phyloP scores from a whole-genome alignment of 2,113 vertebrate genomes.

The Saguinus midas region DNA sequence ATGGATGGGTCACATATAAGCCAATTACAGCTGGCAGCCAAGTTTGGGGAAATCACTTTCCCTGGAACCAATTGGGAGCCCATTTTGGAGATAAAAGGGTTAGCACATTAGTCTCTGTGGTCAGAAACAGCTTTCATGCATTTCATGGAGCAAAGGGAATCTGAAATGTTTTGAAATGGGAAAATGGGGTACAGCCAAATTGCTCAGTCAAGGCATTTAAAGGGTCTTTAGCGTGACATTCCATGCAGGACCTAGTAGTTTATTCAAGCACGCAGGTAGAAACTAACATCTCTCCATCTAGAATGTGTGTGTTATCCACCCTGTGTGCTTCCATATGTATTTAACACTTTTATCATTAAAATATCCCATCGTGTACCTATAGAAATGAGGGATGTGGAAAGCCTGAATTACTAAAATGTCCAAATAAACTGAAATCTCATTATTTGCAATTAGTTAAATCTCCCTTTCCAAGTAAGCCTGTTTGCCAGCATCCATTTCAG shows the following conservation, averaged over 20 bases:
- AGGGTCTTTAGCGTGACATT: slow-evolving; percentile 48
- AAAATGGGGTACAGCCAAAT: slow-evolving; percentile 52
- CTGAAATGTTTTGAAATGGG: slow-evolving; percentile 44
- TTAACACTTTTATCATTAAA: neutral
- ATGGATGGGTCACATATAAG: slow-evolving; percentile 71
- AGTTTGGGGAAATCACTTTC: slow-evolving; percentile 56
- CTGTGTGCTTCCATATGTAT: neutral
- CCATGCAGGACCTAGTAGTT: slow-evolving; percentile 1
- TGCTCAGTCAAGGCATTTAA: slow-evolving; percentile 58
- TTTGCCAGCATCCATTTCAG: neutral
- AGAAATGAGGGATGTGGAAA: neutral
- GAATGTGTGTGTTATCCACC: accelerated
- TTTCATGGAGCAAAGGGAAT: slow-evolving; percentile 51
- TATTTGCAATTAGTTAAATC: slow-evolving; percentile 20
- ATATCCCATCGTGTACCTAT: neutral
- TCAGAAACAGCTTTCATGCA: slow-evolving; percentile 42
- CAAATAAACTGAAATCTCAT: neutral
- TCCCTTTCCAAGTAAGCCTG: neutral
- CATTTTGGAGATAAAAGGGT: slow-evolving; percentile 35
- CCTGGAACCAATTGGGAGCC: slow-evolving; percentile 59
- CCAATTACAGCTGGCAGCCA: slow-evolving; percentile 70
- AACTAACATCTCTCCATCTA: slow-evolving; percentile 1
- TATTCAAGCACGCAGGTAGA: slow-evolving; percentile 15
- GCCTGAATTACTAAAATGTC: neutral
- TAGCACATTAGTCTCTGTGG: slow-evolving; percentile 39